Percentiles rank a stretch among this genome's conserved stretches.
Conservation (phyloP, 2,797 vertebrate species). For the Euphonia xanthogaster region DNA sequence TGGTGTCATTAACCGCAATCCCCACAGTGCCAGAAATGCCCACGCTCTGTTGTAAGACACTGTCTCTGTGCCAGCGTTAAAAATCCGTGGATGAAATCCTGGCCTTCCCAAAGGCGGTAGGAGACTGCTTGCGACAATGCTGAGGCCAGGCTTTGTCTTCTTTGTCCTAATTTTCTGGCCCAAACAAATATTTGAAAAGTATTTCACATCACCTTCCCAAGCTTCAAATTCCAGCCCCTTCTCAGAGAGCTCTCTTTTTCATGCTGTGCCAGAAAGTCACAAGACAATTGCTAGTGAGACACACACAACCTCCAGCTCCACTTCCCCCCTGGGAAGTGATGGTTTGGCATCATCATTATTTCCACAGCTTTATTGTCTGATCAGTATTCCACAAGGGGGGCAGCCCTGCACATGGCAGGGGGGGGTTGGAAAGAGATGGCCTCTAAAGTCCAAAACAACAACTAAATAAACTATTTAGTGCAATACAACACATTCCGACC, state of each 20-base stretch:
- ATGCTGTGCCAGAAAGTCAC: background rate
- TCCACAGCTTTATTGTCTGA: background rate
- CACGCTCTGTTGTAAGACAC: background rate
- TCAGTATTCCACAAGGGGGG: background rate
- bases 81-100: fast-evolving
- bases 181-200: background rate
- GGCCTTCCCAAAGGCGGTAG: background rate
- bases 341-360: background rate
- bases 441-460: background rate
- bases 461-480: background rate
- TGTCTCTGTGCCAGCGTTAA: background rate
- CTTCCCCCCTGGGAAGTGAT: background rate
- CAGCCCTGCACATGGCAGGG: background rate
- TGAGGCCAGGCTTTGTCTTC: background rate
- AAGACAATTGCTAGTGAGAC: background rate
- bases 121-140: background rate
- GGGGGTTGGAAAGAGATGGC: background rate
- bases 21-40: background rate
- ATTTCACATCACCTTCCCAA: background rate
- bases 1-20: background rate
- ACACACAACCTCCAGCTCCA: fast-evolving
- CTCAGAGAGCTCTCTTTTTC: background rate
- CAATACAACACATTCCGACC: background rate
- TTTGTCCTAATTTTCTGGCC: background rate
- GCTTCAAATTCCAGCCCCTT: background rate